Evolutionary conservation across 1,140 invertebrate species (phyloP).

Genomic region (Fopius arisanus): DNA sequence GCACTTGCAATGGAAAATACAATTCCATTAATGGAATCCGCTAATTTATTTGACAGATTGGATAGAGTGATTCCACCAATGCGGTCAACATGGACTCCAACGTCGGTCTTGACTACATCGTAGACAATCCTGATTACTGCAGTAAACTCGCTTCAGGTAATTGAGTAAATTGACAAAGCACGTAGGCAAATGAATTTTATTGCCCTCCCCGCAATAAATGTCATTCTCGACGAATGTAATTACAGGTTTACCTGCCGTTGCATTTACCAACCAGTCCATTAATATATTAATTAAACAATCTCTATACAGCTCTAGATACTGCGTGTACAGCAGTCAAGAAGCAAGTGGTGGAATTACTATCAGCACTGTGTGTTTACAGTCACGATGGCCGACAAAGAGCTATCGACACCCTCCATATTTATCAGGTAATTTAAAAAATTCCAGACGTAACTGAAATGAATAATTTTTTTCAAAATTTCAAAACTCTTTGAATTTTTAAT

Average conservation of each 20-base stretch:
- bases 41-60: constrained; percentile 44
- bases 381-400: constrained; percentile 84
- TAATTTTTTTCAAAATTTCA: neutral
- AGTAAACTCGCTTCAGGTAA: constrained; percentile 84
- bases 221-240: no score
- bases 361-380: constrained; percentile 89
- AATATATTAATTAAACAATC: neutral
- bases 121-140: constrained; percentile 92
- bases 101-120: constrained; percentile 91
- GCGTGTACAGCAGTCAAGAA: constrained; percentile 87
- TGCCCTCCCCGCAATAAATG: no score
- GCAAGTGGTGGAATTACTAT: constrained; percentile 90
- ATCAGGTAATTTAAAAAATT: constrained; percentile 71
- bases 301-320: constrained; percentile 79
- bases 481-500: no score
- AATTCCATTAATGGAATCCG: no score
- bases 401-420: constrained; percentile 86
- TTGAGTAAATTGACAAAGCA: neutral
- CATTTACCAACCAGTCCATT: constrained; percentile 10
- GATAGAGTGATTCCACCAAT: constrained; percentile 49
- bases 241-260: no score
- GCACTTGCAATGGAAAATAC: no score
- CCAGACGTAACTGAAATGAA: neutral
- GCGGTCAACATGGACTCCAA: constrained; percentile 79
- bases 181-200: neutral